These are phyloP conservation scores for Pao palembangensis DNA, from an alignment of 2,113 vertebrate species.

Conservation along the genomic window DNA sequence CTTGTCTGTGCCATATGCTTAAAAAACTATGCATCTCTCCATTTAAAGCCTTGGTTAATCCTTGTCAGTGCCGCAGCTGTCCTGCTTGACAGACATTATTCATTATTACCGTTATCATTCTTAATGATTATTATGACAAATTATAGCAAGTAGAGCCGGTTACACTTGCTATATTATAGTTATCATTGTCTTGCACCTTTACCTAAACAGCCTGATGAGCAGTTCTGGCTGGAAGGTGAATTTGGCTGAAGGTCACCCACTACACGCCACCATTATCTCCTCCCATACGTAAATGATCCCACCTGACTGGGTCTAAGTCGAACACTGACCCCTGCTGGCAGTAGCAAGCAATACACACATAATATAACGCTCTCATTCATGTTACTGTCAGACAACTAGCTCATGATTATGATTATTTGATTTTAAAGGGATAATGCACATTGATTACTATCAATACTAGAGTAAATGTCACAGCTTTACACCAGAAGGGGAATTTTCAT, in stretches of 20 bases:
- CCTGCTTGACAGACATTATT: background rate
- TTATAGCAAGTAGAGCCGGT: background rate
- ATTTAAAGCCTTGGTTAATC: too few species aligned
- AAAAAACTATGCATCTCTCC: too few species aligned
- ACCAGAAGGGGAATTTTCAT: too few species aligned
- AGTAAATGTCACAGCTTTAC: too few species aligned
- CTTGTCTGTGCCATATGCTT: background rate
- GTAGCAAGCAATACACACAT: background rate
- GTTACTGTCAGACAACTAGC: too few species aligned
- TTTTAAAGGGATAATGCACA: too few species aligned
- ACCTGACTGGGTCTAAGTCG: slow-evolving; percentile 38
- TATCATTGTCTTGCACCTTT: too few species aligned
- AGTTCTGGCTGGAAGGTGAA: background rate
- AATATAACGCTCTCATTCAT: too few species aligned
- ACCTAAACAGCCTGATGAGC: too few species aligned
- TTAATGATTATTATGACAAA: too few species aligned
- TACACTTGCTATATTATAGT: background rate
- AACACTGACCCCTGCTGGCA: slow-evolving; percentile 64
- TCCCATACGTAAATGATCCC: slow-evolving; percentile 49
- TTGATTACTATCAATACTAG: too few species aligned
- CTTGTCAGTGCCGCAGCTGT: background rate
- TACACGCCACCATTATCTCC: slow-evolving; percentile 58
- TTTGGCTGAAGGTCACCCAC: slow-evolving; percentile 59
- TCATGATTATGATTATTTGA: too few species aligned
- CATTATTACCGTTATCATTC: background rate